These are phyloP conservation scores for Sceloporus undulatus DNA, from an alignment of 2,113 vertebrate genomes.

Conservation along the genomic window DNA sequence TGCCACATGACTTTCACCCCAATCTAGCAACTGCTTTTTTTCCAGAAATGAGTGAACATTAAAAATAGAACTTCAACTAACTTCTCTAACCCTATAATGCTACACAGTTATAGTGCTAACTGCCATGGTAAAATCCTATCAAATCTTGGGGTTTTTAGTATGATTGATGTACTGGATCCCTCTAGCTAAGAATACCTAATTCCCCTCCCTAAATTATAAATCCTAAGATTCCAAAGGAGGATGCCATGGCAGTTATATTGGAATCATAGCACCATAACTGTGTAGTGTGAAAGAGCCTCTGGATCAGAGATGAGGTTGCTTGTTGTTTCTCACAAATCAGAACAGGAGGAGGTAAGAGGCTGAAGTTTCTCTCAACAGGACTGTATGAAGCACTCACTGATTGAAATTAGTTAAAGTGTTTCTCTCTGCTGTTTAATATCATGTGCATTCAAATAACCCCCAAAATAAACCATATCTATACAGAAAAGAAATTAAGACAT, in stretches of 20 bases:
- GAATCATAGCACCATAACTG: too few relatives aligned
- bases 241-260: too few relatives aligned
- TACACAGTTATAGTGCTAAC: too few relatives aligned
- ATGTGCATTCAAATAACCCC: conserved; percentile 1
- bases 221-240: too few relatives aligned
- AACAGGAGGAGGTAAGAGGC: background rate
- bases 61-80: background rate
- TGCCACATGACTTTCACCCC: too few relatives aligned
- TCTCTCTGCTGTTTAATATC: conserved; percentile 11
- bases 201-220: too few relatives aligned
- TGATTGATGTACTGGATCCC: too few relatives aligned
- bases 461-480: conserved; percentile 1
- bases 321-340: background rate
- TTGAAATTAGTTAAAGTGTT: background rate
- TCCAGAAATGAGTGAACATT: background rate
- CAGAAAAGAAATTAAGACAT: conserved; percentile 30
- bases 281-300: too few relatives aligned
- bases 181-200: too few relatives aligned
- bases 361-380: background rate
- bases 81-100: background rate
- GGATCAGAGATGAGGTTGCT: background rate
- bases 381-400: background rate
- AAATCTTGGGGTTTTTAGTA: too few relatives aligned
- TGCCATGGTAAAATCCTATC: too few relatives aligned
- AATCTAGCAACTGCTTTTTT: background rate